A percentile compares a stretch with the other conserved stretches of the same genome.
Evolutionary conservation across 2,888 invertebrate genomes (phyloP).

Genomic region (Oligia latruncula): DNA sequence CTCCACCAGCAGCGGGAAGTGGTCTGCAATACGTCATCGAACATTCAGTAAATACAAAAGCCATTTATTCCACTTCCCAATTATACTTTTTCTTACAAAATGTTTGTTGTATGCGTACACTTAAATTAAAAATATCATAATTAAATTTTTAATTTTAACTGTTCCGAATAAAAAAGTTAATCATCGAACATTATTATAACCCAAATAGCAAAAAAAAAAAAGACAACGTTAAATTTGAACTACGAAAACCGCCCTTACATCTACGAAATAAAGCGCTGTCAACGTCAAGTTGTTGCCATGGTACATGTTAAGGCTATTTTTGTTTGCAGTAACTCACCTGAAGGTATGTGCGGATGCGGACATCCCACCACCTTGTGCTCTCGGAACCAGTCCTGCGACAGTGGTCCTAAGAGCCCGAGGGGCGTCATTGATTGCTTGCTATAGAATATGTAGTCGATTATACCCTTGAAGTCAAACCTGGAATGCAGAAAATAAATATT

Average conservation of each 20-base stretch:
- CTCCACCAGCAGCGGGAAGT: slow-evolving; percentile 97
- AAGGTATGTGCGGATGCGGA: slow-evolving; percentile 99
- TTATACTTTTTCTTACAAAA: not conserved
- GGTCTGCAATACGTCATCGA: slow-evolving; percentile 91
- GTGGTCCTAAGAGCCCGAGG: slow-evolving; percentile 97
- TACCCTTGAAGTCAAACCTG: slow-evolving; percentile 99
- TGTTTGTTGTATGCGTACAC: not conserved
- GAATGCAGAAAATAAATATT: slow-evolving; percentile 70
- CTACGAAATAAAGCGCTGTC: not conserved
- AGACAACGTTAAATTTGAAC: not conserved
- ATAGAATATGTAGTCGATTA: slow-evolving; percentile 99
- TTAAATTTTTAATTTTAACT: not conserved
- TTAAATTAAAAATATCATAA: not conserved
- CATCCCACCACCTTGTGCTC: slow-evolving; percentile 99
- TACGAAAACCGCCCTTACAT: not conserved
- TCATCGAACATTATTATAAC: not conserved
- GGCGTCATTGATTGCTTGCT: slow-evolving; percentile 98
- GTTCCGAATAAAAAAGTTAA: rapidly evolving
- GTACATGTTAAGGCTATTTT: not conserved
- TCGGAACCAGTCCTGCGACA: slow-evolving; percentile 97
- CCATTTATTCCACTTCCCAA: not conserved
- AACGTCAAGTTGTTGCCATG: not conserved
- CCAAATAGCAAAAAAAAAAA: not conserved
- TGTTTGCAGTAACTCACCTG: slow-evolving; percentile 87
- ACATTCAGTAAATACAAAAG: not conserved